Evolutionary conservation across 2,888 invertebrate genomes (phyloP).

Genomic region (Latrodectus elegans): DNA sequence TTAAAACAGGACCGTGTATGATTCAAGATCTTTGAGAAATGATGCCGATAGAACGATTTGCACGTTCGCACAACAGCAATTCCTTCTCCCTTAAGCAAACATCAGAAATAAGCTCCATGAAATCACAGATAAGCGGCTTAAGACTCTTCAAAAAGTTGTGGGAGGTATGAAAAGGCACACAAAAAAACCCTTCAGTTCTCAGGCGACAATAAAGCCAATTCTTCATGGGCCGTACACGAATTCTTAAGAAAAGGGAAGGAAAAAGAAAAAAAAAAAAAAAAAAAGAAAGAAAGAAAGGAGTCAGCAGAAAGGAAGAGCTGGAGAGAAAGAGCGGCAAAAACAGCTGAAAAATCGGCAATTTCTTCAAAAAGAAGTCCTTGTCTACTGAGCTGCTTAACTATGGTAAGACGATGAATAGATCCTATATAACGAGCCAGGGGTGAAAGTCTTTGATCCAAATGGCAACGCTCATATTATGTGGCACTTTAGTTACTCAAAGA

Average conservation of each 20-base stretch:
- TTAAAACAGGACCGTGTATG: too few relatives aligned
- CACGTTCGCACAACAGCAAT: too few relatives aligned
- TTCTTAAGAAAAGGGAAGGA: background rate
- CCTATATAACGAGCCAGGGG: too few relatives aligned
- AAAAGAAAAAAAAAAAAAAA: background rate
- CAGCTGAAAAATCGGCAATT: slow-evolving; percentile 27
- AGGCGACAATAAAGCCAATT: slow-evolving; percentile 5
- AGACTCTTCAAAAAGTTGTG: slow-evolving; percentile 22
- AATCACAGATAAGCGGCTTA: slow-evolving; percentile 57
- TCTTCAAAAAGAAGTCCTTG: slow-evolving; percentile 18
- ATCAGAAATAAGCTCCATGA: slow-evolving; percentile 27
- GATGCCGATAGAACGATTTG: too few relatives aligned
- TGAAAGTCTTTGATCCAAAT: too few relatives aligned
- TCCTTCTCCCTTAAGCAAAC: slow-evolving; percentile 22
- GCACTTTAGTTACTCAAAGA: too few relatives aligned
- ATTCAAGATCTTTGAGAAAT: too few relatives aligned
- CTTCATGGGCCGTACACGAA: slow-evolving; percentile 9
- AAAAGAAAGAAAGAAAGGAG: background rate
- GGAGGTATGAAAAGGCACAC: slow-evolving; percentile 3
- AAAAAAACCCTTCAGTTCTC: slow-evolving; percentile 23
- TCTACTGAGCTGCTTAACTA: slow-evolving; percentile 28
- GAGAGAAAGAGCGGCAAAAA: background rate
- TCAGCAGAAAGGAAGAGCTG: background rate
- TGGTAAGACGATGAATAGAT: too few relatives aligned
- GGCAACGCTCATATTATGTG: too few relatives aligned